Evolutionary conservation across 2,797 vertebrate genomes (phyloP).

Genomic region (Okamejei kenojei): DNA sequence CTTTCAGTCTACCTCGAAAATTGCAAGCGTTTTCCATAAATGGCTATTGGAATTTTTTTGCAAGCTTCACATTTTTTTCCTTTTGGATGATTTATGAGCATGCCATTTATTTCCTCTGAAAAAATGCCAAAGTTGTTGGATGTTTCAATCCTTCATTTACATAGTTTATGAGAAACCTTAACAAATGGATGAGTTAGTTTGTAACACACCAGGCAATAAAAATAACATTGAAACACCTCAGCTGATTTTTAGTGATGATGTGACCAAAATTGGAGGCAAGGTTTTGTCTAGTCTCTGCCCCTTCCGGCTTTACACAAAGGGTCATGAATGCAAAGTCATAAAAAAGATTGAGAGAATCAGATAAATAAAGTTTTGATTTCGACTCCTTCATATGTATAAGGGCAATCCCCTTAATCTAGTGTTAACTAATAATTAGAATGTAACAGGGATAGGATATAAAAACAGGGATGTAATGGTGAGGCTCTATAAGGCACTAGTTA

Average conservation of each 20-base stretch:
- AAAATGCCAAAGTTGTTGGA: no score
- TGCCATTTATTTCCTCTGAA: neutral
- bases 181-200: neutral
- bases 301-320: neutral
- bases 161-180: slow-evolving; percentile 1
- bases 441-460: no score
- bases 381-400: neutral
- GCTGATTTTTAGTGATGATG: neutral
- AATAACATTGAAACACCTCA: neutral
- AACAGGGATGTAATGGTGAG: no score
- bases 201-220: neutral
- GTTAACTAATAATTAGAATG: neutral
- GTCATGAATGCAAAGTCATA: neutral
- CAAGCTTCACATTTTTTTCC: slow-evolving; percentile 1
- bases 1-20: neutral
- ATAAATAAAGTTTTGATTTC: neutral
- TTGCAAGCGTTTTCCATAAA: neutral
- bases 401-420: neutral
- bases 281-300: neutral
- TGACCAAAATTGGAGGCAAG: neutral
- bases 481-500: no score
- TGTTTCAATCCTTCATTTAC: neutral
- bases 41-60: neutral
- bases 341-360: neutral
- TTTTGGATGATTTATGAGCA: neutral